phyloP scores from a whole-genome alignment of 2,888 invertebrate genomes.

The Lycocerus yunnanus region DNA sequence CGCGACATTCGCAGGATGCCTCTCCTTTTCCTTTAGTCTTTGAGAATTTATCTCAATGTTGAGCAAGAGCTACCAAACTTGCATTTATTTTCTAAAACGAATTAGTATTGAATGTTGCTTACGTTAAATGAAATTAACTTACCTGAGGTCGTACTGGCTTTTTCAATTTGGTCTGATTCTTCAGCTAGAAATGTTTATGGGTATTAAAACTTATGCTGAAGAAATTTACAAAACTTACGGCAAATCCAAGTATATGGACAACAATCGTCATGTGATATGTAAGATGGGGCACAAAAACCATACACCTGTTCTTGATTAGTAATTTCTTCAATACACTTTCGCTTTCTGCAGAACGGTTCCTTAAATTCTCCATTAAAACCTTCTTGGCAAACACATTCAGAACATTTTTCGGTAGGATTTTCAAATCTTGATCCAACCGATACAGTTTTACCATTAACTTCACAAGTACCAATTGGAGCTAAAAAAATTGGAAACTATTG shows the following conservation, averaged over 20 bases:
- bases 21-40: constrained; percentile 1
- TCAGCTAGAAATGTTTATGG: background rate
- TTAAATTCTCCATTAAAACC: constrained; percentile 31
- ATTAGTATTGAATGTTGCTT: background rate
- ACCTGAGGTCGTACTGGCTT: background rate
- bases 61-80: constrained; percentile 8
- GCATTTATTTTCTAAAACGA: constrained; percentile 5
- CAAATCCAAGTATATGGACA: constrained; percentile 30
- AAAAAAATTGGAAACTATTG: too few relatives aligned
- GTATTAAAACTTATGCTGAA: background rate
- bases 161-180: background rate
- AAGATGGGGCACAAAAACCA: constrained; percentile 25
- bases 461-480: constrained; percentile 25
- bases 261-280: constrained; percentile 11
- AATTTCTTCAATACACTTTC: constrained; percentile 25
- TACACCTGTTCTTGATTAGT: constrained; percentile 5
- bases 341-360: constrained; percentile 13
- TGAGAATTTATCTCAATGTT: constrained; percentile 19
- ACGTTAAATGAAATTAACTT: background rate
- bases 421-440: constrained; percentile 24
- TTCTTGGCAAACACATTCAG: constrained; percentile 34
- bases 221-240: constrained; percentile 3
- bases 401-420: constrained; percentile 28
- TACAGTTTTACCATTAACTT: constrained; percentile 22
- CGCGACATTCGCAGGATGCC: constrained; percentile 18